These are phyloP conservation scores for Rhinoptilus africanus DNA, from an alignment of 2,113 vertebrate genomes.

Conservation along the genomic window DNA sequence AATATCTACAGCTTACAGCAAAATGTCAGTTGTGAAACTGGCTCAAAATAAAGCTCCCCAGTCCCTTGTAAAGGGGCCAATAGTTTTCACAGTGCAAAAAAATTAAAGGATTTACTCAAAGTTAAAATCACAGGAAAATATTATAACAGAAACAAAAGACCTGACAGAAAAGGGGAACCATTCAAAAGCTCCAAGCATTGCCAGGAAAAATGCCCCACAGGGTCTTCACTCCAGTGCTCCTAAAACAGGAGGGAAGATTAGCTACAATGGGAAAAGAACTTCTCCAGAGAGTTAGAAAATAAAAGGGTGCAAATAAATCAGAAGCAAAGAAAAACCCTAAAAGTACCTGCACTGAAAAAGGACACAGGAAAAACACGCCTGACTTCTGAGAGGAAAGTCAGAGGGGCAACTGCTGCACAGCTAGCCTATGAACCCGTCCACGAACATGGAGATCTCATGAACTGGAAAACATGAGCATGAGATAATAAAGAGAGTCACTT, in stretches of 20 bases:
- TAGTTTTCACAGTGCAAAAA: not conserved
- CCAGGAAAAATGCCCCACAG: not conserved
- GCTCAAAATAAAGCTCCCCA: not conserved
- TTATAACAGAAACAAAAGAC: not conserved
- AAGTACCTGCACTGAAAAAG: not conserved
- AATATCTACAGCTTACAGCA: not conserved
- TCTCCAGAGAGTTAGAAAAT: not conserved
- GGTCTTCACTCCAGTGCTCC: not conserved
- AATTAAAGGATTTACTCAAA: not conserved
- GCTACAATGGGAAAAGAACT: not conserved
- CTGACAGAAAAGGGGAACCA: not conserved
- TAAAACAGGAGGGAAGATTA: not conserved
- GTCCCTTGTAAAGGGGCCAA: not conserved
- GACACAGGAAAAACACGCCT: not conserved
- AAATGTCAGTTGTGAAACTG: not conserved
- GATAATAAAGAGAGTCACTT: not conserved
- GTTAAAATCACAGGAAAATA: not conserved
- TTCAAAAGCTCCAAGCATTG: not conserved
- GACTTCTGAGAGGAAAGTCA: not conserved
- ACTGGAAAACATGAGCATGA: not conserved
- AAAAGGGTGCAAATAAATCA: not conserved
- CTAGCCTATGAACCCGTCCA: not conserved
- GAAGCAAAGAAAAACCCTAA: not conserved
- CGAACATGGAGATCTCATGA: not conserved
- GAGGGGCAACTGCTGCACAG: not conserved